phyloP scores from a whole-genome alignment of 2,797 vertebrate species.

The Poecilia velifera region DNA sequence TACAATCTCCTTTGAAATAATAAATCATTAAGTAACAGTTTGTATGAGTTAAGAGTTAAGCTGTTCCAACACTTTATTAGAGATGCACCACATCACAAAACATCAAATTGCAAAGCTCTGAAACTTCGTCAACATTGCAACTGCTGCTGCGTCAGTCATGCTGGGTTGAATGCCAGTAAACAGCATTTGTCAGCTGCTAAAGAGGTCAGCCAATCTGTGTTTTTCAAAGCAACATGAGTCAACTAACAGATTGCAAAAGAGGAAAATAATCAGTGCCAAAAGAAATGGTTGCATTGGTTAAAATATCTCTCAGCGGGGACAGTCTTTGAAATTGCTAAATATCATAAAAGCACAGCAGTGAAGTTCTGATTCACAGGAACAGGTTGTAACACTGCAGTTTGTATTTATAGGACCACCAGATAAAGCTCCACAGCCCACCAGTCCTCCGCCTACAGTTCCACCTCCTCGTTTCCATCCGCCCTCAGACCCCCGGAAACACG shows the following conservation, averaged over 20 bases:
- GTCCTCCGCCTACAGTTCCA: constrained; percentile 91
- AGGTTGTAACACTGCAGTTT: background rate
- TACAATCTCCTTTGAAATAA: background rate
- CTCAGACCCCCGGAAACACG: constrained; percentile 90
- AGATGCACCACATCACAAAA: constrained; percentile 17
- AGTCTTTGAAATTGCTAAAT: background rate
- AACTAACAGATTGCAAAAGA: constrained; percentile 31
- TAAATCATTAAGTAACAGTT: background rate
- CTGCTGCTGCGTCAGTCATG: constrained; percentile 29
- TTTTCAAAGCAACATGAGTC: constrained; percentile 53
- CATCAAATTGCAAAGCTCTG: constrained; percentile 7
- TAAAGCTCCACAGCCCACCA: constrained; percentile 92
- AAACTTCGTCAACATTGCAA: constrained; percentile 27
- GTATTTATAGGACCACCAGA: constrained; percentile 91
- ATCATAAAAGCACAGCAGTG: constrained; percentile 11
- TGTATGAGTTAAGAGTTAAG: background rate
- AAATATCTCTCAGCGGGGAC: constrained; percentile 14
- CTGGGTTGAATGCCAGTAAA: constrained; percentile 42
- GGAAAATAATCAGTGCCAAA: constrained; percentile 22
- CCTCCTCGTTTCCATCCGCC: constrained; percentile 92
- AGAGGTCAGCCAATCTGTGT: constrained; percentile 37
- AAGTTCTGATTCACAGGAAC: background rate
- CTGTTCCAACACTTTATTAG: constrained; percentile 19
- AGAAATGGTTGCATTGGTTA: constrained; percentile 18
- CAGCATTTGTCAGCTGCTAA: constrained; percentile 61